Base-by-base conservation (phyloP, 2,888 invertebrate genomes). In the Camptogramma bilineatum region DNA sequence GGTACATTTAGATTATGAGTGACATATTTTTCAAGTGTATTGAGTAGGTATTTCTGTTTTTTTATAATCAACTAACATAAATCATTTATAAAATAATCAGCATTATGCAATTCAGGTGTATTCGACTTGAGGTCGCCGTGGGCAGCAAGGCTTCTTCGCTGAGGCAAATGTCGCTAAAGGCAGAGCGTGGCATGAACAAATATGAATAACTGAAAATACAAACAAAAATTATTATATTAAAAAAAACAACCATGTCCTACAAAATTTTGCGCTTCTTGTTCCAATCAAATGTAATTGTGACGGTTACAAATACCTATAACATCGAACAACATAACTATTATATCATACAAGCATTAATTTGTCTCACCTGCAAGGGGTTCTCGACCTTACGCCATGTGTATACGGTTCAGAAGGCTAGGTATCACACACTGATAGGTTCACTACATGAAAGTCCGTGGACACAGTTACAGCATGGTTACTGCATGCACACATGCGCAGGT, bases 401-500 rank as follows among this genome's bases (percentile, higher is more conserved):
- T 34, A 54, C 13, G 53, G 52, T 61, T 21, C 8, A 13, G 31
- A 70, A 53, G 39, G 24, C 44, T 64, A 21, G n/a, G 61, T 62
- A 64, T 60, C 47, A 64, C 64, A 61, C 60, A 66, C 56, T 58
- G 50, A 62, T 47, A 47, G 47, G 55, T 48, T 61, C 64, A 72
- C 69, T 64, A 56, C 64, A 68, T 52, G 57, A 66, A 64, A 47
- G 65, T 70, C 71, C 58, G 67, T 62, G 58, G 66, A 51, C 73
- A 71, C 67, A 69, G 64, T 62, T 64, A 55, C 52, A 21, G 21
- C 21, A 53, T 21, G 53, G 13, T 61, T 47, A 56, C 52, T 64
- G 72, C 66, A 66, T 48, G 60, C 58, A 72, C 69, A 63, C 67
- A 62, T 44, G 19, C 31, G 62, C 57, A 46, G 80, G 59, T 78